Evolutionary conservation across 1,140 invertebrate genomes (phyloP), one percentile per base, ranked within the genome.

Genomic region (Manduca sexta): DNA sequence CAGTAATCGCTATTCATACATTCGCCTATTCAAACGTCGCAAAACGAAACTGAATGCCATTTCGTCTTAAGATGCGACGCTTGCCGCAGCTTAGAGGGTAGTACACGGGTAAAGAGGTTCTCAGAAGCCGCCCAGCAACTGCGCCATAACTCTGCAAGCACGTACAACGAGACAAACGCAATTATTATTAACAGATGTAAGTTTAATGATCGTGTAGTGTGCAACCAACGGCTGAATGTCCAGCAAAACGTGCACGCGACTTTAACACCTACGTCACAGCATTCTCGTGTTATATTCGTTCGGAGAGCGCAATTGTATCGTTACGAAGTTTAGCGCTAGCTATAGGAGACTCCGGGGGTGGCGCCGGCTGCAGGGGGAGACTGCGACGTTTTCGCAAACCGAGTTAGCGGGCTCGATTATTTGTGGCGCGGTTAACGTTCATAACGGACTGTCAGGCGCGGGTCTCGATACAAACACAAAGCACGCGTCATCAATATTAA

Each of bases 161-260:
- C 66, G 66, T 72, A 75, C 68, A 61, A 60, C 64, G 63, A 73
- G 67, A 76, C 70, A 81, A 74, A 78, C 69, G 71, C 59, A 76
- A 81, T 78, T 76, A 72, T 73, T 75, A 81, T 74, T 74, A 78
- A 74, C 69, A 74, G 69, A 76, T 74, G 64, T 69, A 71, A 57
- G 58, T 65, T 77, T 74, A 71, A 76, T 74, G 64, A 70, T 68
- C 61, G 64, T 63, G 55, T 67, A 67, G 37, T 39, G 13, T 11
- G 10, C 11, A 13, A 6, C 37, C 11, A n/a, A 35, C n/a, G 33
- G n/a, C 33, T n/a, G 10, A 17, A 10, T 57, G 21, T 26, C 4
- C 21, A 8, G 4, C 4, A 33, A 52, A 37, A 42, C 14, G 47
- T 41, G 52, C 54, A 52, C 43, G 59, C 58, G 64, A 71, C 61